phyloP scores from a whole-genome alignment of 2,113 vertebrate genomes.

The Ptyas mucosa region DNA sequence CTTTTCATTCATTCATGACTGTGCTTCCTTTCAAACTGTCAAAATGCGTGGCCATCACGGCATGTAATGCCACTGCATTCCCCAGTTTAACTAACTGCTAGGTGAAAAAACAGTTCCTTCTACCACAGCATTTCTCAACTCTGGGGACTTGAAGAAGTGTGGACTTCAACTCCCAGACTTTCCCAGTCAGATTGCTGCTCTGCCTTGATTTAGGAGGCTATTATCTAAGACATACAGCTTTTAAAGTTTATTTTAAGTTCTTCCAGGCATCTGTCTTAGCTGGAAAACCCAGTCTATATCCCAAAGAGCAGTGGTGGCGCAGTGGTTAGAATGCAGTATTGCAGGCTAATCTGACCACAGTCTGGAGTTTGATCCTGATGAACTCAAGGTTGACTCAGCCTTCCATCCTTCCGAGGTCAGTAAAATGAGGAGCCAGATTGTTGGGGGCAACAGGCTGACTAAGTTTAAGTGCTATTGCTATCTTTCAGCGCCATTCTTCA shows the following conservation, averaged over 20 bases:
- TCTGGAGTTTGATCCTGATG: not conserved
- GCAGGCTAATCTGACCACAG: not conserved
- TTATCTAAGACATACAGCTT: not conserved
- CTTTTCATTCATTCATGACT: not conserved
- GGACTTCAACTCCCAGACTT: not conserved
- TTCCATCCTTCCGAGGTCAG: not conserved
- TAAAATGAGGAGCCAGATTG: not conserved
- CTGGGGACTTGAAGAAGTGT: not conserved
- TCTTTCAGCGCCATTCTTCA: conserved; percentile 17
- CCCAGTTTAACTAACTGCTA: not conserved
- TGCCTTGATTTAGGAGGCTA: not conserved
- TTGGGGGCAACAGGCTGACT: too few species aligned
- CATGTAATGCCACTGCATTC: not conserved
- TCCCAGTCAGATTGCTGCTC: not conserved
- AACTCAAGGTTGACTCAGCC: not conserved
- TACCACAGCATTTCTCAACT: not conserved
- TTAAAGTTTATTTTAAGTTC: not conserved
- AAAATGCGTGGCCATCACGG: not conserved
- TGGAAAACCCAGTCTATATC: not conserved
- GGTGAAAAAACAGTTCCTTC: not conserved
- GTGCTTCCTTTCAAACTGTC: not conserved
- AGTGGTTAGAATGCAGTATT: not conserved
- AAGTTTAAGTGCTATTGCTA: not conserved
- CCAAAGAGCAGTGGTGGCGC: rapidly evolving
- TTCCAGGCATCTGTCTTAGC: conserved; percentile 11